Evolutionary conservation across 2,888 invertebrate species (phyloP), one percentile per base, ranked within the genome.

Genomic region (Pardosa pseudoannulata): DNA sequence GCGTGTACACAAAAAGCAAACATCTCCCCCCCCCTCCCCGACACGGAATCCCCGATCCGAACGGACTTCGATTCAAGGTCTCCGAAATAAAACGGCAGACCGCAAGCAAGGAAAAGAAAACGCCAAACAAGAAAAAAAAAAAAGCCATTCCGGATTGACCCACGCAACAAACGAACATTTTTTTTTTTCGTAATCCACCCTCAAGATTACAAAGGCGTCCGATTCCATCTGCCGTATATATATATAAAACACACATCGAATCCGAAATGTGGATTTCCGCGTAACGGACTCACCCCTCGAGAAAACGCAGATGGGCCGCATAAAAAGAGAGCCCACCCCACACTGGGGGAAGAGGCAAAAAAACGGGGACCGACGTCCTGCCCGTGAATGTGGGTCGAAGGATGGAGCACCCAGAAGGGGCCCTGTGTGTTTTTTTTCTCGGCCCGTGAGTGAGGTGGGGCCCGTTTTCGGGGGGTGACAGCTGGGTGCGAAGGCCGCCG

Each of bases 381-480:
- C 56, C 5, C 5, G n/a, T 19, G 23, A 56, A 23, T 19, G n/a
- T 19, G 56, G 56, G n/a, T 23, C 23, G 16, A 19, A 23, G 56
- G 23, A 23, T 19, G 56, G 23, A 16, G 11, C 5, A 46, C 46
- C 46, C 46, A 46, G 46, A 46, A 56, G 56, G 23, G 56, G 56
- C 56, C 56, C 56, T 56, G 16, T 23, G 56, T 56, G 56, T 23
- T 13, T 46, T 13, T 13, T 46, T 46, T 46, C 16, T 46, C 56
- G 56, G 56, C 56, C 56, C 56, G 56, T 56, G 56, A n/a, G 56
- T 16, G 56, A 56, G 56, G 56, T 56, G n/a, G 56, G 56, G 56
- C 23, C 56, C 56, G 3, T 1, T 3, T 56, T 56, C 23, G 3
- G 56, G 56, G 56, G 19, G n/a, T 56, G 56, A 56, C 56, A 56